These are phyloP conservation scores for Zaprionus lineosus DNA, from an alignment of 2,888 invertebrate species.

Conservation along the genomic window DNA sequence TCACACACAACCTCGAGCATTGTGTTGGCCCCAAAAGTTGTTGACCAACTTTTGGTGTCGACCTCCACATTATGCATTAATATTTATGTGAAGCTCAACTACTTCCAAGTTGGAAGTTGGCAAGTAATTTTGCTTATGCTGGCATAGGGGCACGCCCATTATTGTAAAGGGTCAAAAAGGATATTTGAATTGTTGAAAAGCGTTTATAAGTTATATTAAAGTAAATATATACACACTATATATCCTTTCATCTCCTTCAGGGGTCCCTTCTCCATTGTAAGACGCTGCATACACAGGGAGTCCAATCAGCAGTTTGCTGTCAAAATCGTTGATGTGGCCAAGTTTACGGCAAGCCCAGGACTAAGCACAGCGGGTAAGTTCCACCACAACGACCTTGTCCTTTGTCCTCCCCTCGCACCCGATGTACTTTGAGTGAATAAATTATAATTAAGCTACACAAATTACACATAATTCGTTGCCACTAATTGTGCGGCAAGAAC, in stretches of 20 bases:
- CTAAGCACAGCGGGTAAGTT: constrained; percentile 95
- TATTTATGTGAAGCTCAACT: constrained; percentile 41
- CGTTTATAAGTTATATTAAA: constrained; percentile 23
- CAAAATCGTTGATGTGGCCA: constrained; percentile 98
- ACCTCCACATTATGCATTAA: constrained; percentile 46
- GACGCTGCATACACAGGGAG: constrained; percentile 96
- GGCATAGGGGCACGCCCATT: too few relatives aligned
- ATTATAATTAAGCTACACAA: constrained; percentile 75
- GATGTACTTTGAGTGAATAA: constrained; percentile 60
- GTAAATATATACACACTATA: constrained; percentile 11
- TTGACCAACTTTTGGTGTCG: constrained; percentile 40
- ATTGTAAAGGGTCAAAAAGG: constrained; percentile 24
- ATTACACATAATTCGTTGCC: constrained; percentile 72
- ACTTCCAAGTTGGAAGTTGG: constrained; percentile 18
- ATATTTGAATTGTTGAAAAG: constrained; percentile 8
- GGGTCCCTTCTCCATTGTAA: constrained; percentile 98
- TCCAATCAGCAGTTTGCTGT: constrained; percentile 98
- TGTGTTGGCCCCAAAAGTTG: constrained; percentile 29
- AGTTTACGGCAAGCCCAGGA: constrained; percentile 98
- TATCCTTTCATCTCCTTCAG: constrained; percentile 83
- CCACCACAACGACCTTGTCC: constrained; percentile 42
- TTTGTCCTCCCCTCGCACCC: constrained; percentile 11
- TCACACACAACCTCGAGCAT: too few relatives aligned
- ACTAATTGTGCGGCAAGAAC: constrained; percentile 61
- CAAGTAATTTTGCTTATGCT: neutral